These are phyloP conservation scores for Girardia tigrina DNA, from an alignment of 2,888 invertebrate genomes.

Conservation along the genomic window DNA sequence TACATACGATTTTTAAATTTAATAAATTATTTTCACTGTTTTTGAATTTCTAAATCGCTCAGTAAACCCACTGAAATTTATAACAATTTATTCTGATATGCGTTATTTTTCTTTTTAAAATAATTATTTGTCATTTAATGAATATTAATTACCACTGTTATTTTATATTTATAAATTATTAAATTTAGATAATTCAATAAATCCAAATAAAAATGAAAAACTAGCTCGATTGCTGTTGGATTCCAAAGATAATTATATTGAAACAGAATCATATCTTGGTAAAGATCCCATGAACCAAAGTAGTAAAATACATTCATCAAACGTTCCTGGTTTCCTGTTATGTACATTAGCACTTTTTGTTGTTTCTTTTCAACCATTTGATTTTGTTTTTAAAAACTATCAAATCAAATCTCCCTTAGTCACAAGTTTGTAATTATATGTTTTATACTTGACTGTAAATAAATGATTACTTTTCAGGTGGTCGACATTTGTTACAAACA, in stretches of 20 bases:
- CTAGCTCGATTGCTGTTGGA: background rate
- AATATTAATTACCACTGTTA: too few species aligned
- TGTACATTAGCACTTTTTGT: background rate
- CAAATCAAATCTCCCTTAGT: background rate
- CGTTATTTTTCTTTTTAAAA: too few species aligned
- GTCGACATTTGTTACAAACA: background rate
- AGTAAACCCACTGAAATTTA: too few species aligned
- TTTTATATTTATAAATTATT: too few species aligned
- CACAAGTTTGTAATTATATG: background rate
- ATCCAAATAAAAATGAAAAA: background rate
- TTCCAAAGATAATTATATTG: background rate
- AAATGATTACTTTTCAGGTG: background rate
- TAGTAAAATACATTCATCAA: background rate
- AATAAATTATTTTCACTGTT: too few species aligned
- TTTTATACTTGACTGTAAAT: background rate
- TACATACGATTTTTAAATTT: too few species aligned
- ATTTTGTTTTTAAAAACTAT: background rate
- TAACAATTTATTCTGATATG: too few species aligned
- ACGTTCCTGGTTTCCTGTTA: background rate
- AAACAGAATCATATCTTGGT: too few species aligned
- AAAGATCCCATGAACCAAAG: background rate
- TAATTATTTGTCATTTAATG: too few species aligned
- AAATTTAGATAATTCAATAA: background rate
- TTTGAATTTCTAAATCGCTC: too few species aligned
- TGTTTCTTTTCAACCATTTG: constrained; percentile 1